phyloP scores from a whole-genome alignment of 2,113 vertebrate genomes.

The Eulacestoma nigropectus region DNA sequence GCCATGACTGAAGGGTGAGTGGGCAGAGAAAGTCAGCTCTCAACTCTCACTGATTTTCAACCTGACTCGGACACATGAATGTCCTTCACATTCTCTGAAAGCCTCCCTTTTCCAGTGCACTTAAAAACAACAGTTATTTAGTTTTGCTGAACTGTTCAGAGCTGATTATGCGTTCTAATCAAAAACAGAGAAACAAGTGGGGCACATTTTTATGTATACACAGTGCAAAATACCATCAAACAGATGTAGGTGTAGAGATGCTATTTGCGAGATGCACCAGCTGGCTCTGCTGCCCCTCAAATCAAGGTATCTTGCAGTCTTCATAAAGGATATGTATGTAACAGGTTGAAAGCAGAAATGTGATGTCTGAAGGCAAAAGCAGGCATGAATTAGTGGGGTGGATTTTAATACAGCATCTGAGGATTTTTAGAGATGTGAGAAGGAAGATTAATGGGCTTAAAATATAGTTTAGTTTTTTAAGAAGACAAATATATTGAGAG shows the following conservation, averaged over 20 bases:
- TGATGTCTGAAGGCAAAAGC: conserved; percentile 4
- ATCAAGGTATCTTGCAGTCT: not conserved
- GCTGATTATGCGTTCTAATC: not conserved
- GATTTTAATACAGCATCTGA: not conserved
- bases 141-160: not conserved
- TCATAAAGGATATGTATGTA: conserved; percentile 5
- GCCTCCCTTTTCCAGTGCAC: not conserved
- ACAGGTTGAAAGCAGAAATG: conserved; percentile 22
- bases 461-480: not conserved
- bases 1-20: fast-evolving
- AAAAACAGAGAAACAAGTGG: not conserved
- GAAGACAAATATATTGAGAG: not conserved
- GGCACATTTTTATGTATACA: not conserved
- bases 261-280: conserved; percentile 34
- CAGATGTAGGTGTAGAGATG: conserved; percentile 46
- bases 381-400: not conserved
- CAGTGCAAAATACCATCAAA: conserved; percentile 12
- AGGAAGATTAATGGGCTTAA: not conserved
- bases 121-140: not conserved
- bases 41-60: not conserved
- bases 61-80: not conserved
- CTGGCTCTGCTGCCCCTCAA: conserved; percentile 37
- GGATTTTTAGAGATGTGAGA: not conserved
- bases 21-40: not conserved
- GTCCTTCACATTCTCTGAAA: not conserved